A percentile compares a stretch with the other conserved stretches of the same genome.
Conservation (phyloP, 2,888 invertebrate species). For the Automeris io region DNA sequence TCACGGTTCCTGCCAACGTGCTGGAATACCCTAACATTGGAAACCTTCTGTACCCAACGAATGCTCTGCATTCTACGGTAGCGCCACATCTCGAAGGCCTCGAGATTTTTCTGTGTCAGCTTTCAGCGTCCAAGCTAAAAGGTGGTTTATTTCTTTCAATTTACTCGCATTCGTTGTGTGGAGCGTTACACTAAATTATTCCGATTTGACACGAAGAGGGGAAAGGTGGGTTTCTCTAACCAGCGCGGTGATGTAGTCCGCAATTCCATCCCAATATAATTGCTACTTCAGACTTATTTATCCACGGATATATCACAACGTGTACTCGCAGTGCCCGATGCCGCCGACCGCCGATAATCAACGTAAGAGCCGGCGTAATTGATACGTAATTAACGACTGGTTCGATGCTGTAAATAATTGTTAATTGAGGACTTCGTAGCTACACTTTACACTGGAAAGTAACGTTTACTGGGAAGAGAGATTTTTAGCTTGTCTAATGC, state of each 20-base stretch:
- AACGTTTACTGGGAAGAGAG: not conserved
- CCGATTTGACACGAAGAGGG: too few relatives aligned
- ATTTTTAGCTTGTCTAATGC: too few relatives aligned
- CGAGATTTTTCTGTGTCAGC: too few relatives aligned
- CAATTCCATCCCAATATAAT: not conserved
- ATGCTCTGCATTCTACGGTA: too few relatives aligned
- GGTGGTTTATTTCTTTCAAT: too few relatives aligned
- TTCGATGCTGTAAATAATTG: constrained; percentile 4
- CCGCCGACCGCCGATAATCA: not conserved
- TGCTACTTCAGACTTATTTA: not conserved
- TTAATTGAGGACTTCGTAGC: constrained; percentile 3
- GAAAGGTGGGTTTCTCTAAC: not conserved
- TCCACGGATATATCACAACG: constrained; percentile 1
- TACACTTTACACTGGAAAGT: constrained; percentile 4
- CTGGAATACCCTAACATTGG: too few relatives aligned
- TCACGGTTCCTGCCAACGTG: too few relatives aligned
- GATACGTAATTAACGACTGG: constrained; percentile 1
- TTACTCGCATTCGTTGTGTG: too few relatives aligned
- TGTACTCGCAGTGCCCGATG: not conserved
- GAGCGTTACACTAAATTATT: too few relatives aligned
- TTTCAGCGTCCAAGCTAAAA: too few relatives aligned
- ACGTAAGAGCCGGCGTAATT: constrained; percentile 2
- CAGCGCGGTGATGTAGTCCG: not conserved
- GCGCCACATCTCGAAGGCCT: too few relatives aligned
- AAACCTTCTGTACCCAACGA: too few relatives aligned